Evolutionary conservation across 2,888 invertebrate species (phyloP).

Genomic region (Taphrorychus bicolor): DNA sequence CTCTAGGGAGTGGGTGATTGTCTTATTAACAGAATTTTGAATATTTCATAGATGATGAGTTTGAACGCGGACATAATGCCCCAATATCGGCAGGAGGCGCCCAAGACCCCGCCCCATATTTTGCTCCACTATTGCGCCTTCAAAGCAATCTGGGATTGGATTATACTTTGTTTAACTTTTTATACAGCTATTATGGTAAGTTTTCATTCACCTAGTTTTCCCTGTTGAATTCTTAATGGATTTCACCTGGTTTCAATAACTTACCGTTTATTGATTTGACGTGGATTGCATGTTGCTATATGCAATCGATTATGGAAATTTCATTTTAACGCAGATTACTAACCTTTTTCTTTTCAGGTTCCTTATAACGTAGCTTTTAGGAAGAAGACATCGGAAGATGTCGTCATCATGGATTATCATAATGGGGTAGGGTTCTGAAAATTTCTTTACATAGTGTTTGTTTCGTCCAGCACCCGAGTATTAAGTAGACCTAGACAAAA

Average conservation of each 20-base stretch:
- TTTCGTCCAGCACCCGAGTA: not conserved
- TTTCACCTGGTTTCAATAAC: not conserved
- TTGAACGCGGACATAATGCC: constrained; percentile 98
- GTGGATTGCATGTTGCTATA: not conserved
- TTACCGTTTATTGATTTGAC: not conserved
- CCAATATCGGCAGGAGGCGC: constrained; percentile 98
- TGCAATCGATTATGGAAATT: not conserved
- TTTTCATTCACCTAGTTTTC: not conserved
- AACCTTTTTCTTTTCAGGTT: constrained; percentile 39
- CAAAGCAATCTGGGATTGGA: constrained; percentile 99
- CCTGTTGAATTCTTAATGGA: not conserved
- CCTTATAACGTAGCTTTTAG: constrained; percentile 99
- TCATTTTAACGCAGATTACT: not conserved
- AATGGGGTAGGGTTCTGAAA: constrained; percentile 33
- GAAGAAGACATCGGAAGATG: constrained; percentile 97
- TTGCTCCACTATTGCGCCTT: constrained; percentile 99
- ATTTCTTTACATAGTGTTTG: not conserved
- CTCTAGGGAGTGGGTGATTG: not conserved
- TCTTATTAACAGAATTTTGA: not conserved
- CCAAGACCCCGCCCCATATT: constrained; percentile 99
- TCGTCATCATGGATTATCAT: constrained; percentile 77
- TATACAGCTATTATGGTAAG: constrained; percentile 92
- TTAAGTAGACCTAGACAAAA: not conserved
- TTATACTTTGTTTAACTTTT: constrained; percentile 98
- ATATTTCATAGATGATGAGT: constrained; percentile 82